A percentile compares a stretch with the other conserved stretches of the same genome.
Evolutionary conservation across 2,888 invertebrate species (phyloP).

Genomic region (Tinea pellionella): DNA sequence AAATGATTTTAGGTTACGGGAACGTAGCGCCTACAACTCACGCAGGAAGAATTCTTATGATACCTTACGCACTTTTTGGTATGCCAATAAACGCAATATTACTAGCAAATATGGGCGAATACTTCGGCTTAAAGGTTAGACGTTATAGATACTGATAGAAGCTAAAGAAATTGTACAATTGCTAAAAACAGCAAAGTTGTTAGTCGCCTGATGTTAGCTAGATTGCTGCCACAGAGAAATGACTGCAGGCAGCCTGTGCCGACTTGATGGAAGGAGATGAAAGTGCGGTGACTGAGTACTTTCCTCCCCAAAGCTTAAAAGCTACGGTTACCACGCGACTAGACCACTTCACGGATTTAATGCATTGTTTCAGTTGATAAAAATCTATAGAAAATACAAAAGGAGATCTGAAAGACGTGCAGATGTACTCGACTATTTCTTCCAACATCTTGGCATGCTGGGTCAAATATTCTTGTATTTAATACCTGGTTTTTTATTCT

Average conservation of each 20-base stretch:
- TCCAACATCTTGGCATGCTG: slow-evolving; percentile 77
- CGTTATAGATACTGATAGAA: background rate
- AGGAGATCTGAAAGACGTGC: slow-evolving; percentile 72
- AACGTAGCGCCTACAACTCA: slow-evolving; percentile 88
- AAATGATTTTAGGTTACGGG: slow-evolving; percentile 78
- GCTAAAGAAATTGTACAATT: background rate
- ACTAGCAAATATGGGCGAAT: slow-evolving; percentile 85
- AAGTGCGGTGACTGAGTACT: too few relatives aligned
- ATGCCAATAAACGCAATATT: slow-evolving; percentile 86
- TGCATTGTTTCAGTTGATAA: slow-evolving; percentile 72
- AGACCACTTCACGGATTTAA: background rate
- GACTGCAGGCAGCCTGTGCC: too few relatives aligned
- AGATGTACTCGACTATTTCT: slow-evolving; percentile 71
- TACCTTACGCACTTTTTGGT: slow-evolving; percentile 87
- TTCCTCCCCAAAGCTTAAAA: too few relatives aligned
- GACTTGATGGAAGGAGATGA: too few relatives aligned
- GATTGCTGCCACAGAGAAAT: too few relatives aligned
- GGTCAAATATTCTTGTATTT: slow-evolving; percentile 85
- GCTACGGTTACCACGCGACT: too few relatives aligned
- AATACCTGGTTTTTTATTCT: slow-evolving; percentile 89
- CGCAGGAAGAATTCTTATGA: slow-evolving; percentile 85
- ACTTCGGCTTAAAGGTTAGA: slow-evolving; percentile 82
- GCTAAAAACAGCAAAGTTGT: too few relatives aligned
- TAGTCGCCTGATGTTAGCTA: too few relatives aligned
- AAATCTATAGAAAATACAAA: slow-evolving; percentile 85